Percentiles rank a stretch among this genome's conserved stretches.
Evolutionary conservation across 2,113 vertebrate species (phyloP).

Genomic region (Stegostoma tigrinum): DNA sequence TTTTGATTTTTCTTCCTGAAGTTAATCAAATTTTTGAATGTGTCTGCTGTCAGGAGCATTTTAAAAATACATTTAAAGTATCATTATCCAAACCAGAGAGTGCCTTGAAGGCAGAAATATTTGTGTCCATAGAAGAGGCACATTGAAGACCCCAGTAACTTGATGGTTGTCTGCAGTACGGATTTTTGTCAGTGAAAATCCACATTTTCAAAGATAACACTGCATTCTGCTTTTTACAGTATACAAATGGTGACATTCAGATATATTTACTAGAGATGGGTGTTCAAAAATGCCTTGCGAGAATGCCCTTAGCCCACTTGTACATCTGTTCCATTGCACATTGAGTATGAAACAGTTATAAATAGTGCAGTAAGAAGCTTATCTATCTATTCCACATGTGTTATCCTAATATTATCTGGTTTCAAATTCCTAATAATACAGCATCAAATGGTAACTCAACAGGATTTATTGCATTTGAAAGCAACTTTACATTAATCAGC

Average conservation of each 20-base stretch:
- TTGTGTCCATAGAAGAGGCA: neutral
- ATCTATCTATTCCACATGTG: constrained; percentile 31
- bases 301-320: neutral
- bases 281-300: neutral
- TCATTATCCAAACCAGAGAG: neutral
- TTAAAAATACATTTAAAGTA: neutral
- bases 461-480: constrained; percentile 32
- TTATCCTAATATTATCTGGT: constrained; percentile 29
- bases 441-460: constrained; percentile 30
- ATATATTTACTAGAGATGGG: neutral
- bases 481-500: constrained; percentile 32
- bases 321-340: neutral
- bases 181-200: neutral
- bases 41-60: neutral
- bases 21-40: neutral
- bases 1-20: neutral
- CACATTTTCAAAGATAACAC: neutral
- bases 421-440: constrained; percentile 10
- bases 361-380: constrained; percentile 12
- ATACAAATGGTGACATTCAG: neutral
- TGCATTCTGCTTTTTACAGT: neutral
- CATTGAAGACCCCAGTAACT: neutral
- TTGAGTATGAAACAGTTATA: constrained; percentile 14
- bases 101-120: neutral
- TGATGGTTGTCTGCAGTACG: neutral